Percentiles rank a stretch among this genome's conserved stretches.
Conservation (phyloP, 1,140 invertebrate species). For the Nasonia giraulti region DNA sequence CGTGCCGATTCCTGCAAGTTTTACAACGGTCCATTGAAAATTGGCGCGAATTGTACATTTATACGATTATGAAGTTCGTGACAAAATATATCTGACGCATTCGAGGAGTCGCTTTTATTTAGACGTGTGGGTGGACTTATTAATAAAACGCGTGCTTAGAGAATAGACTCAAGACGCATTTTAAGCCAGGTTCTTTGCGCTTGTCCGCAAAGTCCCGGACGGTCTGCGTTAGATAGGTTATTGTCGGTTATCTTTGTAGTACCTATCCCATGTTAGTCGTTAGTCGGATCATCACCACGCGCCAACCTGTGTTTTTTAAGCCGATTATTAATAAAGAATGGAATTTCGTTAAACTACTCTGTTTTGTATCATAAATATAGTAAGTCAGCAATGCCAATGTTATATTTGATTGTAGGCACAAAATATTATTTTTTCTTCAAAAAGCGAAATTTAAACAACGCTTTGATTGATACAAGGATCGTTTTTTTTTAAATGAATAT, state of each 20-base stretch:
- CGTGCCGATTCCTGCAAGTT: slow-evolving; percentile 32
- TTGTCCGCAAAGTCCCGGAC: slow-evolving; percentile 60
- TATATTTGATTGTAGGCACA: slow-evolving; percentile 26
- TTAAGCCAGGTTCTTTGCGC: slow-evolving; percentile 47
- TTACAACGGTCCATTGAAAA: not conserved
- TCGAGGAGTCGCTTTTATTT: slow-evolving; percentile 50
- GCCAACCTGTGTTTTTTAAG: slow-evolving; percentile 70
- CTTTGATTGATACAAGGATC: too few species aligned
- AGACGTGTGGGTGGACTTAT: slow-evolving; percentile 22
- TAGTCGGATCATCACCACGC: slow-evolving; percentile 71
- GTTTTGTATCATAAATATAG: slow-evolving; percentile 50
- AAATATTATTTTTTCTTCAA: not conserved
- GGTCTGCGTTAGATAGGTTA: slow-evolving; percentile 64
- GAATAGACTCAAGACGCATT: slow-evolving; percentile 55
- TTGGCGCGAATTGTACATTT: slow-evolving; percentile 25
- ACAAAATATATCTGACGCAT: slow-evolving; percentile 65
- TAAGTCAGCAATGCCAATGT: slow-evolving; percentile 49
- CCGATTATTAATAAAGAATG: slow-evolving; percentile 61
- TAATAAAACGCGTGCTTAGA: slow-evolving; percentile 54
- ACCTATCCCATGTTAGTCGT: slow-evolving; percentile 71
- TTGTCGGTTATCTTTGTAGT: slow-evolving; percentile 65
- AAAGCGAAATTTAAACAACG: not conserved
- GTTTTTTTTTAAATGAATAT: too few species aligned
- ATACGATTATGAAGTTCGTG: slow-evolving; percentile 56
- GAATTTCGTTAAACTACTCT: slow-evolving; percentile 54